Percentiles rank a stretch among this genome's conserved stretches.
Evolutionary conservation across 2,797 vertebrate species (phyloP).

Genomic region (Macrochelys suwanniensis): DNA sequence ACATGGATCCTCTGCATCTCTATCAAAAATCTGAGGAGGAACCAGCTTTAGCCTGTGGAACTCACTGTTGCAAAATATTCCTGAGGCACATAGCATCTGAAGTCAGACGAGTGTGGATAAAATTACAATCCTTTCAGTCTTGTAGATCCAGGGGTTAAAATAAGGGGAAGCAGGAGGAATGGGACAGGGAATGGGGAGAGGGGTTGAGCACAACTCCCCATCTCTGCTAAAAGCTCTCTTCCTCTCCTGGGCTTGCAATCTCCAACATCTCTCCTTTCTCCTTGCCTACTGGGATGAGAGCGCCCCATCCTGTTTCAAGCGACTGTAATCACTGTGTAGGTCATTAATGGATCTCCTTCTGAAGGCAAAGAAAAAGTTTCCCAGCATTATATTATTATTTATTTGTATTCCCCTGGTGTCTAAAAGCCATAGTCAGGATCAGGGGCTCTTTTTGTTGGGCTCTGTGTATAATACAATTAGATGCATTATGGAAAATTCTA

Average conservation of each 20-base stretch:
- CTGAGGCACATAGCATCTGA: not conserved
- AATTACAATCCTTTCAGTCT: not conserved
- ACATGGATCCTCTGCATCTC: not conserved
- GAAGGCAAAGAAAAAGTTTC: not conserved
- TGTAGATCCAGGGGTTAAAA: not conserved
- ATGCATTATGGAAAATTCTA: constrained; percentile 10
- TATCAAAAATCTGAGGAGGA: not conserved
- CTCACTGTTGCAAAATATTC: not conserved
- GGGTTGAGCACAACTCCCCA: not conserved
- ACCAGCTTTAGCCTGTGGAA: not conserved
- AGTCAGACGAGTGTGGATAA: not conserved
- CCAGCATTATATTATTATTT: not conserved
- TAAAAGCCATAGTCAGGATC: not conserved
- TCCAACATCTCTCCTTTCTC: not conserved
- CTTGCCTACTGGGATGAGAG: not conserved
- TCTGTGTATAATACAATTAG: not conserved
- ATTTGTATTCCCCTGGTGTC: not conserved
- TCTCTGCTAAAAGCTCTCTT: not conserved
- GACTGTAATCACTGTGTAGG: not conserved
- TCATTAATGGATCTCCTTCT: not conserved
- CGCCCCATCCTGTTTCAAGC: not conserved
- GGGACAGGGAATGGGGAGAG: not conserved
- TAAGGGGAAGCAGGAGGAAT: not conserved
- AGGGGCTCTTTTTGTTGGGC: not conserved
- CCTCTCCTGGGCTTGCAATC: not conserved